Base-by-base conservation (phyloP, 2,888 invertebrate species). In the Drosophila kuntzei region DNA sequence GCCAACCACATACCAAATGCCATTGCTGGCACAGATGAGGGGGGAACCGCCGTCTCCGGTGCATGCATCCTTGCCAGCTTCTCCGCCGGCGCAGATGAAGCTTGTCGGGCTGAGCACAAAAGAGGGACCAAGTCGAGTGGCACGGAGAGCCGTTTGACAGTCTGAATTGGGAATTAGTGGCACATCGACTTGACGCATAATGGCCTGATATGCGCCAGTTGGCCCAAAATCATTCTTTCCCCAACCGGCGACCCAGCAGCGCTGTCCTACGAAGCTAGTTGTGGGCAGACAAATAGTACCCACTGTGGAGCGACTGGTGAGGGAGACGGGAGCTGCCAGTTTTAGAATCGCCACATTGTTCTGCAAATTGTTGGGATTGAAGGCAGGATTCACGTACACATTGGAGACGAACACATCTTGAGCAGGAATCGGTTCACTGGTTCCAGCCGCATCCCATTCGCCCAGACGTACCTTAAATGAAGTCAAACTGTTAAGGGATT, bases 321-420 rank as follows among this genome's bases (percentile, higher is more conserved):
- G 87, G 0, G 94, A 93, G 16, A 95, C 94, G 0, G 94, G 87
- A 0, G 93, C 87, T 76, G 94, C 92, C n/a, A 98, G 91, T 64
- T 95, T 94, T 27, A 98, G 90, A 0, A 98, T 93, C 1, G 97
- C 97, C 34, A 98, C 94, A 90, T 98, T 97, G 89, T 96, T 97
- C 76, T 95, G 95, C 44, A 98, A 93, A 71, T 96, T 97, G 59
- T 93, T 93, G 0, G 95, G 91, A 87, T 95, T 95, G 91, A 94
- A 98, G 14, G 94, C 93, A 0, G 96, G 94, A 80, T 95, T 94
- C 7, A 94, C 92, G 72, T 94, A 94, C 37, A 96, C 94, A 78
- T 92, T 93, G 5, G 92, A 88, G 0, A 96, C 92, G 5, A 90
- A 92, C 71, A 94, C 94, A 88, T 96, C 95, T 80, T 95, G 93